Evolutionary conservation across 1,140 invertebrate genomes (phyloP).

Genomic region (Listronotus bonariensis): DNA sequence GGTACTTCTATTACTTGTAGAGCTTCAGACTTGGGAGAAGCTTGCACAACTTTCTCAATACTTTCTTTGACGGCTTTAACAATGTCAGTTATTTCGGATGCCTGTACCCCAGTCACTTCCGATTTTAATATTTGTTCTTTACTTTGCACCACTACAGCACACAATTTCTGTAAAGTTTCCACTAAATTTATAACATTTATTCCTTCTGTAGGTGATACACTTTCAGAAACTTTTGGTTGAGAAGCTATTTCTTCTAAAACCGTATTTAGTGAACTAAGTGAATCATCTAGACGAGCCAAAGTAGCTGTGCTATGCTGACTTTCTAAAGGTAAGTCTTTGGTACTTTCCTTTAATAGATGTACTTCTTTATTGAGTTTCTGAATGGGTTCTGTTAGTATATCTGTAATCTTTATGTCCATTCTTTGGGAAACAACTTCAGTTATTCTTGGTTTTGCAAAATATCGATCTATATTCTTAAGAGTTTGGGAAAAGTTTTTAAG

Average conservation of each 20-base stretch:
- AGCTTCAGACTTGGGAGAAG: background rate
- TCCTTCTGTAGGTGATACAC: too few species aligned
- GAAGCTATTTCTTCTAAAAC: constrained; percentile 14
- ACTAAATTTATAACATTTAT: constrained; percentile 10
- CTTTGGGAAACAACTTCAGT: too few species aligned
- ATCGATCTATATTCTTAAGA: too few species aligned
- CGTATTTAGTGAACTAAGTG: background rate
- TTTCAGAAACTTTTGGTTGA: background rate
- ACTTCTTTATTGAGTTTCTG: background rate
- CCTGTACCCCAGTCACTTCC: constrained; percentile 17
- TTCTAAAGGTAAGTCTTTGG: background rate
- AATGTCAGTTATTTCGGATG: constrained; percentile 15
- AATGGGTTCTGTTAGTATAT: background rate
- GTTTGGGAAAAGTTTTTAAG: too few species aligned
- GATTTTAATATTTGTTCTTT: constrained; percentile 20
- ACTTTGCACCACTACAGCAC: constrained; percentile 16
- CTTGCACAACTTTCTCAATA: constrained; percentile 4
- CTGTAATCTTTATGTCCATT: background rate
- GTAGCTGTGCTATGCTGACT: background rate
- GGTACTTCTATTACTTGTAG: background rate
- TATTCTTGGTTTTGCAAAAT: too few species aligned
- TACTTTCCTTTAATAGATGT: background rate
- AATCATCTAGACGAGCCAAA: background rate
- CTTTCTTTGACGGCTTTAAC: constrained; percentile 18
- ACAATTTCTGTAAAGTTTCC: constrained; percentile 29